These are phyloP conservation scores for Heliothis virescens DNA, from an alignment of 1,140 invertebrate genomes.

Conservation along the genomic window DNA sequence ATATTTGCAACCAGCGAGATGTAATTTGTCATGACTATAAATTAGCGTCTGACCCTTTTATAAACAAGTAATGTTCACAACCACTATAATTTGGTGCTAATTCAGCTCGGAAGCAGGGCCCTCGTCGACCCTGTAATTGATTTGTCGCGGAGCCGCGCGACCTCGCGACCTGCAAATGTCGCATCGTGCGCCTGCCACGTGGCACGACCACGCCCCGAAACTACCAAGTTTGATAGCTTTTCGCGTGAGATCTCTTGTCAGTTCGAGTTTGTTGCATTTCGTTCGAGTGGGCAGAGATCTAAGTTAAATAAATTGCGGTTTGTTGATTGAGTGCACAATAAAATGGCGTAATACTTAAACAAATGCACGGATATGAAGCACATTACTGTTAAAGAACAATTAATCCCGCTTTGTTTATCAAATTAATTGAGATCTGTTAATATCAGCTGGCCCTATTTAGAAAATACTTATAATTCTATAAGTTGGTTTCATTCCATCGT, in stretches of 20 bases:
- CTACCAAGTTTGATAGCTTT: slow-evolving; percentile 60
- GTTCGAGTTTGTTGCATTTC: slow-evolving; percentile 36
- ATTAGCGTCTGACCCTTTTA: slow-evolving; percentile 72
- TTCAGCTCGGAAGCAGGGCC: slow-evolving; percentile 75
- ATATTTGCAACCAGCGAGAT: slow-evolving; percentile 28
- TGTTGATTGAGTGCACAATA: neutral
- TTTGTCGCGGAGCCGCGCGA: slow-evolving; percentile 72
- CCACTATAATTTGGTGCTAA: slow-evolving; percentile 81
- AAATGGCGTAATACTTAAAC: no score
- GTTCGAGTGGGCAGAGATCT: slow-evolving; percentile 40
- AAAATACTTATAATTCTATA: no score
- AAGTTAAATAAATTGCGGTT: slow-evolving; percentile 28
- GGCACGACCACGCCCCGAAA: slow-evolving; percentile 64
- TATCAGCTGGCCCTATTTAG: no score
- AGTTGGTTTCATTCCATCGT: no score
- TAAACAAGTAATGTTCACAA: slow-evolving; percentile 78
- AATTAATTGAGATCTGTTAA: no score
- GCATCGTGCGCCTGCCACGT: slow-evolving; percentile 61
- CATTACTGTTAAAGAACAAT: no score
- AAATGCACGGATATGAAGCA: no score
- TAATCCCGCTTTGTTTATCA: no score
- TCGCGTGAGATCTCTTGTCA: slow-evolving; percentile 64
- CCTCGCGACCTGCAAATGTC: slow-evolving; percentile 54
- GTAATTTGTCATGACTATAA: slow-evolving; percentile 65
- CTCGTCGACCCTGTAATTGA: slow-evolving; percentile 79